Base-by-base conservation (phyloP, 2,797 vertebrate species). In the Apodemus agrarius region DNA sequence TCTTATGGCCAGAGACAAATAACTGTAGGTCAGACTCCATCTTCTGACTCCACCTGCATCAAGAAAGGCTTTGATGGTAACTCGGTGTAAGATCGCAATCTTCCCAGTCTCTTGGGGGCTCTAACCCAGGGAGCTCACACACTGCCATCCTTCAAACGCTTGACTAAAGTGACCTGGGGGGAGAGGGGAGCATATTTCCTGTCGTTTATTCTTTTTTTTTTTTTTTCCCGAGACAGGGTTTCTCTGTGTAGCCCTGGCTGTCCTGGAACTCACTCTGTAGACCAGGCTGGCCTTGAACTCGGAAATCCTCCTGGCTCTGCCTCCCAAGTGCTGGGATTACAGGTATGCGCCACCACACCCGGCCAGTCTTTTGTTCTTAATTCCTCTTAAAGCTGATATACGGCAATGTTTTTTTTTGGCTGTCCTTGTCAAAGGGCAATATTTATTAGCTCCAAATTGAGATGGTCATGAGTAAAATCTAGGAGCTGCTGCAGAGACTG, bases 21-120 rank as follows among this genome's bases (percentile, higher is more conserved):
- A 11, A 1, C 43, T 5, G 2, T 8, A 85, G 19, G 21, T 46
- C 11, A 49, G 31, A 46, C 46, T 67, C 1, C 0, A 0, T 67
- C 10, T 4, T 67, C 19, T 67, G 43, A 67, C 6, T 49, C 29
- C 29, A 46, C 10, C 3, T 21, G 31, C 5, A 34, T 65, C 29
- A 67, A 24, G 31, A 6, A 43, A 83, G 81, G 26, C 16, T 16
- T 40, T 83, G 37, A 83, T 83, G 14, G 24, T 24, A 85, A 34
- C 43, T 67, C 17, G 49, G 43, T 21, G 11, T 22, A 65, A 67
- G 17, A n/a, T 46, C 17, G n/a, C 43, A 85, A 19, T 49, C 29
- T 46, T 3, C 40, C 16, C 26, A 61, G 8, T 34, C 16, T 83
- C 57, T 83, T 46, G 9, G 10, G 2, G 17, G n/a, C 61, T 63